These are phyloP conservation scores for Varecia variegata DNA, from an alignment of 2,797 vertebrate species.

Conservation along the genomic window DNA sequence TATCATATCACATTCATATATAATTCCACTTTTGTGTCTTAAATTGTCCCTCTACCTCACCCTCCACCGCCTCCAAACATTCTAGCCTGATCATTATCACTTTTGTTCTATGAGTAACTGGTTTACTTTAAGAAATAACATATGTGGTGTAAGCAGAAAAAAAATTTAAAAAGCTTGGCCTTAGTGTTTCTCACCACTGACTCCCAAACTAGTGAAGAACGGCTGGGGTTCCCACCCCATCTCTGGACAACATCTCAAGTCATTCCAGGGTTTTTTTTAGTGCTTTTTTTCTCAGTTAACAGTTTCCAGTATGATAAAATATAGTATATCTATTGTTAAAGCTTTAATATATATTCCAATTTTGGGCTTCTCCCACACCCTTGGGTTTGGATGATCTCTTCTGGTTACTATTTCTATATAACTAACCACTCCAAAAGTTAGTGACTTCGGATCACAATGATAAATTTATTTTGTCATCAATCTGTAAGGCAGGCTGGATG, in stretches of 20 bases:
- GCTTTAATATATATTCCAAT: neutral
- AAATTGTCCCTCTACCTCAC: neutral
- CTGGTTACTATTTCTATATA: neutral
- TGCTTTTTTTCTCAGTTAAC: neutral
- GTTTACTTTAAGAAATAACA: neutral
- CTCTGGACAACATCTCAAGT: neutral
- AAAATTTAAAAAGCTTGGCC: neutral
- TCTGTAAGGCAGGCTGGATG: neutral
- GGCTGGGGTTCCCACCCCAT: neutral
- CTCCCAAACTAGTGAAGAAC: neutral
- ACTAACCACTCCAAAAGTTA: neutral
- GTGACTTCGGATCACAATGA: neutral
- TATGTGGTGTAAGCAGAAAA: neutral
- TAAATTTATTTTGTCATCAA: neutral
- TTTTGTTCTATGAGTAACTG: neutral
- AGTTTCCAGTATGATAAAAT: neutral
- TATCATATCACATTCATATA: neutral
- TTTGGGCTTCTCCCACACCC: neutral
- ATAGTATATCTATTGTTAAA: neutral
- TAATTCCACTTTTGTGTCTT: neutral
- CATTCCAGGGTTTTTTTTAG: neutral
- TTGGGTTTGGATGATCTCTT: neutral
- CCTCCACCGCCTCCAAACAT: neutral
- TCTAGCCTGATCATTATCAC: neutral
- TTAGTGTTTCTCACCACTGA: neutral